phyloP scores from a whole-genome alignment of 1,140 invertebrate species.

The Cephus cinctus region DNA sequence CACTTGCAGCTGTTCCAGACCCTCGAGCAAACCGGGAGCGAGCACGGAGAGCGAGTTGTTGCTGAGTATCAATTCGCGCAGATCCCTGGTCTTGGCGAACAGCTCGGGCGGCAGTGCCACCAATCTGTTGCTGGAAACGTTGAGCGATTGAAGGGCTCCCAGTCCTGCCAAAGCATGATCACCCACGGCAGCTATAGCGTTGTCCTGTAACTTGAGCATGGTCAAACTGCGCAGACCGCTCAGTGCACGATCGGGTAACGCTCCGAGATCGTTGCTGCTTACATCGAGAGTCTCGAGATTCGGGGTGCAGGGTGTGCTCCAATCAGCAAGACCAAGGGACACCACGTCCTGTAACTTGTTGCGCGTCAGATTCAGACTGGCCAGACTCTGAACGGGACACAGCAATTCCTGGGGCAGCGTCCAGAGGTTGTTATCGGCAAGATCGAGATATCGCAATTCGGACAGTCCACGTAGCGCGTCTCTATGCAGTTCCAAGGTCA shows the following conservation, averaged over 20 bases:
- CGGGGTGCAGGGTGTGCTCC: slow-evolving; percentile 62
- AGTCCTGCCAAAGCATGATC: slow-evolving; percentile 72
- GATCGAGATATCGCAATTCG: slow-evolving; percentile 68
- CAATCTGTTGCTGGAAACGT: slow-evolving; percentile 76
- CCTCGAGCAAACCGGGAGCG: slow-evolving; percentile 73
- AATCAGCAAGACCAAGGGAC: slow-evolving; percentile 70
- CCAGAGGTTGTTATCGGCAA: slow-evolving; percentile 81
- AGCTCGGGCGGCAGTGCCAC: slow-evolving; percentile 72
- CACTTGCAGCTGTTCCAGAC: slow-evolving; percentile 72
- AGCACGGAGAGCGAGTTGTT: slow-evolving; percentile 79
- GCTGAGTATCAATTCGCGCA: slow-evolving; percentile 72
- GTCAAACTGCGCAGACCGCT: slow-evolving; percentile 66
- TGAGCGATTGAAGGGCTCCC: slow-evolving; percentile 65
- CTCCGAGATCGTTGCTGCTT: slow-evolving; percentile 71
- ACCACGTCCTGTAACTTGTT: slow-evolving; percentile 78
- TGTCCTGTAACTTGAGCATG: slow-evolving; percentile 69
- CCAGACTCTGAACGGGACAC: slow-evolving; percentile 70
- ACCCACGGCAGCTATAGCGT: slow-evolving; percentile 69
- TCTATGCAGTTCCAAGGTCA: slow-evolving; percentile 72
- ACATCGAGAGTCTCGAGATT: slow-evolving; percentile 71
- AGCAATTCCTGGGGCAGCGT: slow-evolving; percentile 71
- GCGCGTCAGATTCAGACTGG: slow-evolving; percentile 70
- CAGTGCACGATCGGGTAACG: slow-evolving; percentile 67
- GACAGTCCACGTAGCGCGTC: slow-evolving; percentile 69
- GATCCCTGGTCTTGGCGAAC: slow-evolving; percentile 66